Percentiles rank a stretch among this genome's conserved stretches.
phyloP scores from a whole-genome alignment of 64 coral and sea anemone genomes.

The Actinia tenebrosa region DNA sequence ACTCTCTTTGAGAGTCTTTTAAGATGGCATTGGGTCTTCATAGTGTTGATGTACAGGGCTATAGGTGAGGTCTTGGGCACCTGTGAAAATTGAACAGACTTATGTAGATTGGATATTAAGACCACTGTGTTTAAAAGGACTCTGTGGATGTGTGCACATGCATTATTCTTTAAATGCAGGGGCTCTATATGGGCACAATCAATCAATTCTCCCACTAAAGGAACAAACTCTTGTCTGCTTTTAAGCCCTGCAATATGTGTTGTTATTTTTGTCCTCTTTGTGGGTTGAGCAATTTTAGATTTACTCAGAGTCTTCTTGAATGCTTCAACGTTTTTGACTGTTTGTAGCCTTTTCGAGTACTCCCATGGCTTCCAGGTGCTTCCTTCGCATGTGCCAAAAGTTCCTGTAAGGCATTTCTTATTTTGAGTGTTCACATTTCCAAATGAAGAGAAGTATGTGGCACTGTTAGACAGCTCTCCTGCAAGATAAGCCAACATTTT shows the following conservation, averaged over 20 bases:
- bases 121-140: neutral
- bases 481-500: slow-evolving; percentile 45
- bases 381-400: neutral
- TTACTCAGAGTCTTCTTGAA: slow-evolving; percentile 8
- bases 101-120: neutral
- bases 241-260: slow-evolving; percentile 8
- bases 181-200: slow-evolving; percentile 17
- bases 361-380: slow-evolving; percentile 20
- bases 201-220: slow-evolving; percentile 19
- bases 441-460: slow-evolving; percentile 31
- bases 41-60: neutral
- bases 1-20: slow-evolving; percentile 17
- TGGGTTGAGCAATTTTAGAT: neutral
- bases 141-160: neutral
- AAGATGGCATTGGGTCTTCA: neutral
- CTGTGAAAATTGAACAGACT: neutral
- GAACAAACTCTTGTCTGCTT: slow-evolving; percentile 31
- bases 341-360: neutral
- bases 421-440: neutral
- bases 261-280: slow-evolving; percentile 6
- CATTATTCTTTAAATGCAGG: slow-evolving; percentile 26
- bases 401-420: neutral
- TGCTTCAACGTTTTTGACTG: neutral
- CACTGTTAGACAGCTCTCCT: slow-evolving; percentile 1
- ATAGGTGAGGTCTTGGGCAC: neutral